Base-by-base conservation (phyloP, 2,888 invertebrate genomes). In the Microctonus brassicae region DNA sequence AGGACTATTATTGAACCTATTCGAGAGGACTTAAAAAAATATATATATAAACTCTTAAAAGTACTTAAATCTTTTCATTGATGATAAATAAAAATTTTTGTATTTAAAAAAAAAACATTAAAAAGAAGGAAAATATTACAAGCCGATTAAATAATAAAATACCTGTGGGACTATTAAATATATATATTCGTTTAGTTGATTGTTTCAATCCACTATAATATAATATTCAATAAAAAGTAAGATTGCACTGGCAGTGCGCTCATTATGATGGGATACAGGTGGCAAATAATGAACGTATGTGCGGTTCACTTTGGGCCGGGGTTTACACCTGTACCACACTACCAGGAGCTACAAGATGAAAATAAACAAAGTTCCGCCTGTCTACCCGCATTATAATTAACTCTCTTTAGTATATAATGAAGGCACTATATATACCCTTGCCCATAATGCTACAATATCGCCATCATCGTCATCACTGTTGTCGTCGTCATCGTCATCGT, bases 261-360 rank as follows among this genome's bases (percentile, higher is more conserved):
- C 76, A 78, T 81, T 80, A 80, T 81, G 80, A 79, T 76, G 77
- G 81, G 67, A n/a, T 75, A 81, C 81, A 81, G 81, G 81, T 81
- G 81, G 79, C 78, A 78, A 53, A 52, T 24, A 79, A 75, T 74
- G 76, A 76, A 76, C 76, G 76, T 78, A 76, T 79, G 77, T 76
- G 73, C 75, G 74, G 75, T 77, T 75, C 77, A 75, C 80, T 79
- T 80, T 80, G 78, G 78, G 75, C 73, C 29, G 36, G 36, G 61
- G 61, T 72, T 60, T 60, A 71, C 66, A 71, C 70, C 70, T 71
- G 70, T 71, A 66, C 66, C 66, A 70, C 55, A 39, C 52, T 65
- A 53, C 64, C 47, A 24, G 29, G 75, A 75, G 72, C 75, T 72
- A 66, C 67, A 65, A 60, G 52, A 47, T 17, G 69, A 39, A 67